Evolutionary conservation across 1,140 invertebrate genomes (phyloP).

Genomic region (Anastatus disparis): DNA sequence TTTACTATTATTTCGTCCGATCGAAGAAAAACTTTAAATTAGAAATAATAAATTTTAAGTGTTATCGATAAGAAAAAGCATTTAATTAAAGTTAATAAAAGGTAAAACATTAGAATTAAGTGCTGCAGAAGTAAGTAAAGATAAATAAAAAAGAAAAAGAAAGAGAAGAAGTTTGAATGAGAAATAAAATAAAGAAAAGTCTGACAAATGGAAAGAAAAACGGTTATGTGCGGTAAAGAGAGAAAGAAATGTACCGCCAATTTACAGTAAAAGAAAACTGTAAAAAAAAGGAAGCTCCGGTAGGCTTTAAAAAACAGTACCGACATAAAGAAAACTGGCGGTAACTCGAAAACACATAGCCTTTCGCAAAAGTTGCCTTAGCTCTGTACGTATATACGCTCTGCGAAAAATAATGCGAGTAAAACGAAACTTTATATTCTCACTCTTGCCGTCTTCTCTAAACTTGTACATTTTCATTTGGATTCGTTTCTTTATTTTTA

Average conservation of each 20-base stretch:
- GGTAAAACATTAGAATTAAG: constrained; percentile 43
- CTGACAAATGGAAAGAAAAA: constrained; percentile 30
- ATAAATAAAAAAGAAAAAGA: constrained; percentile 9
- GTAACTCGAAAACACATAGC: constrained; percentile 42
- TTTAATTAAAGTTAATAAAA: no score
- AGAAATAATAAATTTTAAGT: no score
- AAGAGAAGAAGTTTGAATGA: no score
- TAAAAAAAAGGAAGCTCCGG: constrained; percentile 34
- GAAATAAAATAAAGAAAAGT: constrained; percentile 17
- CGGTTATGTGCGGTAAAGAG: constrained; percentile 16
- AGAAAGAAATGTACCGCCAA: constrained; percentile 37
- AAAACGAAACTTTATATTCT: constrained; percentile 44
- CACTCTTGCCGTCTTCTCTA: constrained; percentile 23
- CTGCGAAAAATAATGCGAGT: constrained; percentile 45
- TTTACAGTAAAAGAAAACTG: constrained; percentile 49
- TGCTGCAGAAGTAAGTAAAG: not conserved
- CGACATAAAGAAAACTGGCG: constrained; percentile 42
- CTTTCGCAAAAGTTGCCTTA: constrained; percentile 34
- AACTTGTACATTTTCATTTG: constrained; percentile 23
- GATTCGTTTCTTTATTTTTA: constrained; percentile 16
- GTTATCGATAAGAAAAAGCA: no score
- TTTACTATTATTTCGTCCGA: not conserved
- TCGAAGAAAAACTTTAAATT: no score
- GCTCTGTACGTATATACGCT: no score
- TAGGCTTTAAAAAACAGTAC: constrained; percentile 45